phyloP scores from a whole-genome alignment of 2,113 vertebrate species.

The Platycercus adscitus region DNA sequence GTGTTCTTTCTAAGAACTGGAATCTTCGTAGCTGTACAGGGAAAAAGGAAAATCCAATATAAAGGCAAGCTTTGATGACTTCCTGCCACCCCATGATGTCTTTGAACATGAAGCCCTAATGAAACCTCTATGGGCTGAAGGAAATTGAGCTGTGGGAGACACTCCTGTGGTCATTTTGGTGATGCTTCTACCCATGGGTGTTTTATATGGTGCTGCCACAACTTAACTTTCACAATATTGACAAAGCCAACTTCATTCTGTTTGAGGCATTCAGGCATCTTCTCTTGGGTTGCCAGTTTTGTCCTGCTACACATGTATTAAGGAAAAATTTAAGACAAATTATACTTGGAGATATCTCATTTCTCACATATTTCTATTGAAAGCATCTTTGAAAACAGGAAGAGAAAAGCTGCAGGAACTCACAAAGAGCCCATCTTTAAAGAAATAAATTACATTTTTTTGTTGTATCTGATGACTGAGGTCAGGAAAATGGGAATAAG shows the following conservation, averaged over 20 bases:
- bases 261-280: background rate
- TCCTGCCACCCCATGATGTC: background rate
- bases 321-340: background rate
- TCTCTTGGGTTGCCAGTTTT: background rate
- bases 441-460: background rate
- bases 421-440: background rate
- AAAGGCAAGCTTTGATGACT: background rate
- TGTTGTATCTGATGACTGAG: background rate
- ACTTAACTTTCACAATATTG: background rate
- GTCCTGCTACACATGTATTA: fast-evolving
- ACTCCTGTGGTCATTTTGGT: background rate
- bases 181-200: background rate
- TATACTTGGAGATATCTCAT: background rate
- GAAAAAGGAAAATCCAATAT: background rate
- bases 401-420: background rate
- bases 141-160: background rate
- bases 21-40: background rate
- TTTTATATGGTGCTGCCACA: background rate
- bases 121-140: background rate
- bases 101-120: background rate
- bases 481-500: background rate
- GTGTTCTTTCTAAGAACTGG: background rate
- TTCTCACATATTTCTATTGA: background rate
- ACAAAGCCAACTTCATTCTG: background rate
- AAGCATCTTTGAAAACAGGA: background rate